A percentile compares a stretch with the other conserved stretches of the same genome.
Conservation (phyloP, 2,888 invertebrate genomes). For the Drosophila tripunctata region DNA sequence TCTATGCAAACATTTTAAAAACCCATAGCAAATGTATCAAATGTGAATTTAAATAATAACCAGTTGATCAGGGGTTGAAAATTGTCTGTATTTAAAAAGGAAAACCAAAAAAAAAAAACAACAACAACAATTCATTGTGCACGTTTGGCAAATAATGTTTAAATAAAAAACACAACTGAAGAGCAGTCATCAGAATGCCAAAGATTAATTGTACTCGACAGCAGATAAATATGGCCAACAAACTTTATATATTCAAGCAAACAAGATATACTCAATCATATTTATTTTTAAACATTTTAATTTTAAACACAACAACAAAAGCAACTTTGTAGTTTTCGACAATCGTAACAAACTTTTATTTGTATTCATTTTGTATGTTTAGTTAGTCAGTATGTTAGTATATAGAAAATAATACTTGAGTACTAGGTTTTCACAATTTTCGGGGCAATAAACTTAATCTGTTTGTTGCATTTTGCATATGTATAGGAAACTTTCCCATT, state of each 20-base stretch:
- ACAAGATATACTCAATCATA: neutral
- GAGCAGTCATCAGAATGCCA: neutral
- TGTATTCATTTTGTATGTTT: no score
- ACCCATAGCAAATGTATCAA: constrained; percentile 46
- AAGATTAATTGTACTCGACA: neutral
- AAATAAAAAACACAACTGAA: neutral
- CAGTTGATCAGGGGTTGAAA: constrained; percentile 63
- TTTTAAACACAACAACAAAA: no score
- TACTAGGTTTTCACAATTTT: no score
- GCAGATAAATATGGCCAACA: neutral
- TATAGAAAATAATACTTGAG: no score
- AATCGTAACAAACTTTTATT: no score
- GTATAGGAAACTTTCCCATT: no score
- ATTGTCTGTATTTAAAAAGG: constrained; percentile 5
- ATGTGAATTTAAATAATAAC: constrained; percentile 58
- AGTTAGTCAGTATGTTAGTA: no score
- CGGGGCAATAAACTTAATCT: no score
- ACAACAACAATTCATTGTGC: constrained; percentile 13
- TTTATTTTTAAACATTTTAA: no score
- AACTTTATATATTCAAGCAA: neutral
- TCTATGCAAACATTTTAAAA: constrained; percentile 31
- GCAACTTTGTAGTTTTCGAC: no score
- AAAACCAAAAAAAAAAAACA: neutral
- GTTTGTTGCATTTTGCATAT: no score
- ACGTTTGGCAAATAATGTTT: constrained; percentile 2